Evolutionary conservation across 2,797 vertebrate species (phyloP), one percentile per base, ranked within the genome.

Genomic region (Rhynchonycteris naso): DNA sequence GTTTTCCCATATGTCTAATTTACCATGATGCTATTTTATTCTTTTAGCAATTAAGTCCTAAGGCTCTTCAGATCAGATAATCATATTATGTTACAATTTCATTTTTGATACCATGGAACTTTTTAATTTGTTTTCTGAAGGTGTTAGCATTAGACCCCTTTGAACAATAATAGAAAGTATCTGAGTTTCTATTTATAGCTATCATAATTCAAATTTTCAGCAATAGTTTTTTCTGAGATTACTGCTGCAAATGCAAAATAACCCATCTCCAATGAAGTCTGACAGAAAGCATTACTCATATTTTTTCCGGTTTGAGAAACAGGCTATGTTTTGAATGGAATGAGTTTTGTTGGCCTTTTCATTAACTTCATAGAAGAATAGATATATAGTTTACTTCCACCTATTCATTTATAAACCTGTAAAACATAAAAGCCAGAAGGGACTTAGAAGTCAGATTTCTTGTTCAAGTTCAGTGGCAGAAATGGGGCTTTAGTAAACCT

Each of bases 141-240:
- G 58, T 75, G 8, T 24, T 22, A 88, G 38, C 93, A 79, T 79
- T 38, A 69, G 58, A 76, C 30, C 22, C 10, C 18, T 80, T 26
- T 86, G 54, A 87, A 65, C 24, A 54, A 66, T 1, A 63, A 72
- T 1, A 63, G 14, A 80, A 80, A 74, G 26, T 54, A 19, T 28
- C 50, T 75, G 26, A 33, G 68, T 83, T 84, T 95, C 19, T 80
- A 56, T 65, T 52, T 90, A 65, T 56, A 80, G 38, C 54, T 74
- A 24, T 30, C 52, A 87, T 58, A 24, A 69, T 8, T 35, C 35
- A 69, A 93, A 80, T 24, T 10, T 66, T 74, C 8, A 79, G 38
- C 79, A 75, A 65, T 56, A 65, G 30, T 12, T 85, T 93, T 95
- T 89, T 65, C 58, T 88, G n/a, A 90, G 33, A 11, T 38, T 58